A percentile compares a stretch with the other conserved stretches of the same genome.
Evolutionary conservation across 92 coral and sea anemone genomes (phyloP).

Genomic region (Bergia puertoricense): DNA sequence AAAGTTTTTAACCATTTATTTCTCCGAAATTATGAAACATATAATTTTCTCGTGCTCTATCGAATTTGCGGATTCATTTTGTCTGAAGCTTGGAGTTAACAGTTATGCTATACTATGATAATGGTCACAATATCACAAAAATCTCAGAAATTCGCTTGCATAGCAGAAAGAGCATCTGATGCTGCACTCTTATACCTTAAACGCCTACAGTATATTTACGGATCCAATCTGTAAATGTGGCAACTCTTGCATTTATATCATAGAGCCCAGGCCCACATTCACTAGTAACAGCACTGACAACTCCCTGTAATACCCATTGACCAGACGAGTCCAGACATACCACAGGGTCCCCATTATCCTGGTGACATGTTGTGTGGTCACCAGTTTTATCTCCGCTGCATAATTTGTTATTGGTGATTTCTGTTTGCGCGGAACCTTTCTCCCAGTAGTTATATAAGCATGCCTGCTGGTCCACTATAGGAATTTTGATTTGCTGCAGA

Average conservation of each 20-base stretch:
- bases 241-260: not conserved
- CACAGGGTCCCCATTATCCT: not conserved
- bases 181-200: not conserved
- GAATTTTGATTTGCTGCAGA: not conserved
- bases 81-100: no score
- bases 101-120: no score
- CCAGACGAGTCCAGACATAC: not conserved
- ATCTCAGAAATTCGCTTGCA: no score
- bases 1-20: no score
- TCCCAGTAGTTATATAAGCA: not conserved
- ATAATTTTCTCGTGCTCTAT: no score
- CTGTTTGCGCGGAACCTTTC: not conserved
- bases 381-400: not conserved
- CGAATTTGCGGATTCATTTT: no score
- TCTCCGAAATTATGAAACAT: no score
- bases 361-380: not conserved
- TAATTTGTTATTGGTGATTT: not conserved
- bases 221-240: not conserved
- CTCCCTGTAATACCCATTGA: constrained; percentile 6
- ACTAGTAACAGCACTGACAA: not conserved
- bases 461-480: not conserved
- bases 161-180: not conserved
- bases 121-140: no score
- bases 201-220: not conserved
- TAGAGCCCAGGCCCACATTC: not conserved